Evolutionary conservation across 2,113 vertebrate species (phyloP), one percentile per base, ranked within the genome.

Genomic region (Alouatta palliata): DNA sequence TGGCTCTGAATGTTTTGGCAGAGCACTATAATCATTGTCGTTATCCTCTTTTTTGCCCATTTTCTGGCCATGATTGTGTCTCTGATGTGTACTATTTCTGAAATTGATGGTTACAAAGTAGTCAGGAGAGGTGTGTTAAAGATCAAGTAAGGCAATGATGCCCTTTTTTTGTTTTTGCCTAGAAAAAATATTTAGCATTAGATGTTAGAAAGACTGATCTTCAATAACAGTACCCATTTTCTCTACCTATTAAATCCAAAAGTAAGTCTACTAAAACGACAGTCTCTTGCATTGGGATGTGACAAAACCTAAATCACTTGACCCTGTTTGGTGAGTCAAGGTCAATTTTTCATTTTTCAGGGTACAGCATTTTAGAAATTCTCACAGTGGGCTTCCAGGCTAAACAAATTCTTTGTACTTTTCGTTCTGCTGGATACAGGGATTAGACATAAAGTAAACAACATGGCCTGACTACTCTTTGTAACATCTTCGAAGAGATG

Each of bases 401-500:
- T 90, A 84, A 90, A 71, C 27, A 94, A 85, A 97, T 97, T 97
- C 83, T 97, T 98, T 71, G 96, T 95, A 66, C 96, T 98, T 98
- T 89, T 90, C 27, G 37, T 98, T 97, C 86, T 96, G 87, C 87
- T 97, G 94, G 84, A 97, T 91, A 96, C 84, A 95, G 81, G 94
- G 91, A 90, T 97, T 95, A 95, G 87, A 97, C 87, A 85, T 95
- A 97, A 98, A 96, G 96, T 98, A 98, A 98, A 98, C 97, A 98
- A 91, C 96, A 77, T 68, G 89, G 95, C 94, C 98, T 98, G 97
- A 94, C 98, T 97, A 96, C 98, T 96, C 97, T 98, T 98, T 81
- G 93, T 96, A 97, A 95, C 97, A 96, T 98, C 98, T 98, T 98
- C 32, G 97, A 97, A 10, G 21, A 98, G 98, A 99, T 98, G 98